A percentile compares a stretch with the other conserved stretches of the same genome.
These are phyloP conservation scores for Schizothorax lantsangensis DNA, from an alignment of 2,797 vertebrate genomes.

Conservation along the genomic window DNA sequence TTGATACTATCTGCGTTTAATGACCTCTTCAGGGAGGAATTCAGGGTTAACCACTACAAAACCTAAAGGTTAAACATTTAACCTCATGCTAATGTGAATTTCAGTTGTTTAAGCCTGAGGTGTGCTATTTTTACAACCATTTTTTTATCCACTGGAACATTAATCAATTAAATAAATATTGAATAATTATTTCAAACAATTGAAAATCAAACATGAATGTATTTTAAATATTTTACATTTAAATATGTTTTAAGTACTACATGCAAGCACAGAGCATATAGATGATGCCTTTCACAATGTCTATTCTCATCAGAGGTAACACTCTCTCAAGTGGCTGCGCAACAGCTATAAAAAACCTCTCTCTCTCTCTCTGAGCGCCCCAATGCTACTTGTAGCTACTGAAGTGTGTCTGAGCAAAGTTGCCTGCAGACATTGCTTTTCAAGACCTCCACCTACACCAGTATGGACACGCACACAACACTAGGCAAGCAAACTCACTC, in stretches of 20 bases:
- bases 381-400: slow-evolving; percentile 63
- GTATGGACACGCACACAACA: slow-evolving; percentile 24
- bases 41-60: not conserved
- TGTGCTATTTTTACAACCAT: not conserved
- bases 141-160: not conserved
- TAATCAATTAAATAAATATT: slow-evolving; percentile 6
- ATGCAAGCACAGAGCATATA: not conserved
- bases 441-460: slow-evolving; percentile 43
- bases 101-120: not conserved
- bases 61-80: not conserved
- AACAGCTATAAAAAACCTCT: slow-evolving; percentile 52
- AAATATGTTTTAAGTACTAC: not conserved
- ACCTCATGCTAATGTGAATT: not conserved
- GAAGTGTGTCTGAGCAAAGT: slow-evolving; percentile 49
- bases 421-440: slow-evolving; percentile 48
- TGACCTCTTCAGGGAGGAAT: not conserved
- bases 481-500: slow-evolving; percentile 21
- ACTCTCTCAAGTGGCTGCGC: slow-evolving; percentile 59
- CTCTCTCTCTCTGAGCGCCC: slow-evolving; percentile 40
- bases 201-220: not conserved
- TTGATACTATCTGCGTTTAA: not conserved
- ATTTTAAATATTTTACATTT: not conserved
- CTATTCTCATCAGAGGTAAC: slow-evolving; percentile 58
- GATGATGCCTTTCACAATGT: slow-evolving; percentile 5
- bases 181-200: not conserved